Evolutionary conservation across 2,888 invertebrate genomes (phyloP).

Genomic region (Nemotelus nigrinus): DNA sequence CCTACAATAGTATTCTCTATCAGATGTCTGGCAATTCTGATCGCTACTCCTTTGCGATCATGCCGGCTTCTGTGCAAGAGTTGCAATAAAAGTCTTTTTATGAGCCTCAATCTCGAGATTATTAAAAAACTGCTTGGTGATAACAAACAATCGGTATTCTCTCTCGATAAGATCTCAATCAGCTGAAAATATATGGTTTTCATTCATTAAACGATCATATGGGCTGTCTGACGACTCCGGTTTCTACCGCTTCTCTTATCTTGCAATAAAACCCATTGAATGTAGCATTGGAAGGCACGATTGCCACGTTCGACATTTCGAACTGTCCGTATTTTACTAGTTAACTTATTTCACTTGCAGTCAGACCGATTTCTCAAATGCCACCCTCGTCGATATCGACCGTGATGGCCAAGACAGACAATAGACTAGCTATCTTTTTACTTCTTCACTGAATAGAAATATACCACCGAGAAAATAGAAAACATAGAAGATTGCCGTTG

Average conservation of each 20-base stretch:
- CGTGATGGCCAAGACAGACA: slow-evolving; percentile 4
- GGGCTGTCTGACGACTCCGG: slow-evolving; percentile 2
- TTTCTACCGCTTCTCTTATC: background rate
- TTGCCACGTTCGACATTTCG: slow-evolving; percentile 8
- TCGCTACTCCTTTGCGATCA: background rate
- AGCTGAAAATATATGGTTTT: slow-evolving; percentile 27
- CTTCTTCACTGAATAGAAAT: background rate
- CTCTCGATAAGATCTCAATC: slow-evolving; percentile 33
- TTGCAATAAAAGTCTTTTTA: slow-evolving; percentile 26
- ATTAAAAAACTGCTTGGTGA: background rate
- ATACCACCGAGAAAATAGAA: background rate
- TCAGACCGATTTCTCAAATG: slow-evolving; percentile 29
- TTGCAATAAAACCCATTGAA: background rate
- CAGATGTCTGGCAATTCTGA: slow-evolving; percentile 25
- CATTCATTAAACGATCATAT: slow-evolving; percentile 18
- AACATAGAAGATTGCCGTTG: background rate
- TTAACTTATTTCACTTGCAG: slow-evolving; percentile 22
- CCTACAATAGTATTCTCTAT: slow-evolving; percentile 13
- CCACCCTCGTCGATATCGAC: slow-evolving; percentile 37
- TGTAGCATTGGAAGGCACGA: background rate
- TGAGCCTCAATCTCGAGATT: slow-evolving; percentile 31
- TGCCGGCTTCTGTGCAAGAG: slow-evolving; percentile 40
- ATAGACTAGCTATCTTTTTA: slow-evolving; percentile 20
- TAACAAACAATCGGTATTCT: slow-evolving; percentile 21
- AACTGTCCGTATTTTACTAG: slow-evolving; percentile 27